Evolutionary conservation across 2,888 invertebrate species (phyloP).

Genomic region (Drosophila maculinotata): DNA sequence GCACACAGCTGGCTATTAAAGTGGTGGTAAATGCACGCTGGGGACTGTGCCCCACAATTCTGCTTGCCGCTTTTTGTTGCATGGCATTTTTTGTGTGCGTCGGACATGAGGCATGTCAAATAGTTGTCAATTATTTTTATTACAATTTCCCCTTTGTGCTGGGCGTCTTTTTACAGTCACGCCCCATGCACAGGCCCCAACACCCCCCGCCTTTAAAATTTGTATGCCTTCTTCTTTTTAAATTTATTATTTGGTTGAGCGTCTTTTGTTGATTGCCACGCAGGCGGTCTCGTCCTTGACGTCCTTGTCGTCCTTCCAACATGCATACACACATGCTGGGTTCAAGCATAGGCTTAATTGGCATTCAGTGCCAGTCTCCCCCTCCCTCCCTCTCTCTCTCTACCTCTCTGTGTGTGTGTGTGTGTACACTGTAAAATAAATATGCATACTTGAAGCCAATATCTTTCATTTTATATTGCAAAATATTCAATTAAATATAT

Average conservation of each 20-base stretch:
- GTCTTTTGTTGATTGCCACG: conserved; percentile 74
- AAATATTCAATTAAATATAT: too few relatives aligned
- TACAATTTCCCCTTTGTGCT: conserved; percentile 73
- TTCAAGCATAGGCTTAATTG: conserved; percentile 76
- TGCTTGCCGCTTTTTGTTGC: conserved; percentile 31
- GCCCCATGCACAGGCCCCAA: conserved; percentile 31
- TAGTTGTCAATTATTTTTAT: conserved; percentile 81
- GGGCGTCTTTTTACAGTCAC: conserved; percentile 47
- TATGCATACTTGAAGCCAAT: too few relatives aligned
- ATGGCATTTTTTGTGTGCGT: conserved; percentile 64
- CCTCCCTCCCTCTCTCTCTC: too few relatives aligned
- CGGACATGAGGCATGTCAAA: conserved; percentile 81
- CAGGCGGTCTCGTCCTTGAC: conserved; percentile 37
- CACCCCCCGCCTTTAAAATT: background rate
- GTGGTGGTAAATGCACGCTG: conserved; percentile 69
- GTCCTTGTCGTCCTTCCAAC: conserved; percentile 13
- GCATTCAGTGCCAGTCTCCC: conserved; percentile 73
- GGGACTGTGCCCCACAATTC: conserved; percentile 48
- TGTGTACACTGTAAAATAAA: conserved; percentile 14
- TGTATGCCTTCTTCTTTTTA: conserved; percentile 33
- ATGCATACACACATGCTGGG: conserved; percentile 26
- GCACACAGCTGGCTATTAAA: conserved; percentile 35
- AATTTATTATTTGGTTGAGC: conserved; percentile 73
- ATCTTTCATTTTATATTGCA: too few relatives aligned
- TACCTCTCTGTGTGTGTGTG: background rate